Base-by-base conservation (phyloP, 2,797 vertebrate genomes). In the Telmatherina bonti region DNA sequence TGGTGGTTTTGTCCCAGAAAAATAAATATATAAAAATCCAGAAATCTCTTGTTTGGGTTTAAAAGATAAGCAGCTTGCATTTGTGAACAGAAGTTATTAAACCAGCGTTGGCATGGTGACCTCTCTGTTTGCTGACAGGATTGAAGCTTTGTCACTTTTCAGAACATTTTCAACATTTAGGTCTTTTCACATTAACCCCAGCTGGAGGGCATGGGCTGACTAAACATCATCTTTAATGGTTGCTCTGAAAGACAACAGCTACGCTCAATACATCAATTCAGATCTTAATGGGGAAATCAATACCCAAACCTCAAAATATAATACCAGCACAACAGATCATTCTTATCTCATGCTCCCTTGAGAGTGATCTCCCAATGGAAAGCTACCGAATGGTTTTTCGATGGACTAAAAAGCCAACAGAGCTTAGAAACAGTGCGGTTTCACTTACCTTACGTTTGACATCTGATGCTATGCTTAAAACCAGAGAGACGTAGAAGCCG, bases 401-500 rank as follows among this genome's bases (percentile, higher is more conserved):
- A 62, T 0, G 24, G n/a, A 11, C 10, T 8, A 15, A 55, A 68
- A 13, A 73, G 31, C 31, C 45, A 60, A 78, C 55, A 20, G 31
- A 16, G 67, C 57, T 76, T n/a, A 51, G 29, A 62, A 47, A 61
- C 49, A 9, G 26, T 10, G 22, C 18, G 0, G 69, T 33, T 56
- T 71, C 91, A 52, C 96, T 96, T 84, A 98, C 98, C 95, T 99
- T 99, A 41, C 97, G 93, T 82, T 98, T 99, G 85, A 99, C 92
- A 1, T 99, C 97, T 0, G 96, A 96, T 7, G 97, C 97, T 11
- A 99, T 93, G 31, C 97, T 97, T 89, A 98, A 96, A 83, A 99
- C 74, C 70, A 99, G 94, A 0, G 97, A 97, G 85, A 96, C 66
- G 81, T 99, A 99, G 93, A 99, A 99, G 52, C 97, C 97, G 49